Evolutionary conservation across 2,797 vertebrate genomes (phyloP).

Genomic region (Sebastes steindachneri): DNA sequence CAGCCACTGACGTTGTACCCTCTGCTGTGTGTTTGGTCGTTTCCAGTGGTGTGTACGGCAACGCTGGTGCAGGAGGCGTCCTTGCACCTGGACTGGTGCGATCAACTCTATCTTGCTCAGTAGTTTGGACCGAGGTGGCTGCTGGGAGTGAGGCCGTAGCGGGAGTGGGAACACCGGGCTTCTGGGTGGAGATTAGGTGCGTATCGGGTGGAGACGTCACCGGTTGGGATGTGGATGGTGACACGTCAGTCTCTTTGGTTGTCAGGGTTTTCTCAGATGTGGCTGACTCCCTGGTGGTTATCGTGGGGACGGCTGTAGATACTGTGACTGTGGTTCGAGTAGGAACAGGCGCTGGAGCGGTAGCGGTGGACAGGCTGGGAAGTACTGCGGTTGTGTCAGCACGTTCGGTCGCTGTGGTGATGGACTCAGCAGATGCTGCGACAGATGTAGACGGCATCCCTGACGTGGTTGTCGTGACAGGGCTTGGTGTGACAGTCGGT

Average conservation of each 20-base stretch:
- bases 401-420: conserved; percentile 47
- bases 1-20: conserved; percentile 32
- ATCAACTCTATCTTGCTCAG: neutral
- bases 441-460: neutral
- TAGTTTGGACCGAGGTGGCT: neutral
- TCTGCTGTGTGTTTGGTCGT: conserved; percentile 29
- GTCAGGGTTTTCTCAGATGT: conserved; percentile 23
- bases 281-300: conserved; percentile 18
- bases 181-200: conserved; percentile 18
- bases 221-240: neutral
- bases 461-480: conserved; percentile 12
- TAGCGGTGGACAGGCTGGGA: neutral
- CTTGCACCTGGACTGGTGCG: conserved; percentile 20
- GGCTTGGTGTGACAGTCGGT: conserved; percentile 7
- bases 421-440: conserved; percentile 35
- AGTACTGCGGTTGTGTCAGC: conserved; percentile 3
- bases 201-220: conserved; percentile 7
- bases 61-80: neutral
- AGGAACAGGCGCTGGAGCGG: neutral
- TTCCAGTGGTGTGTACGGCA: conserved; percentile 2
- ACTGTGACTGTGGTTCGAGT: conserved; percentile 23
- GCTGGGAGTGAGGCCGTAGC: neutral
- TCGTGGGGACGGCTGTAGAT: conserved; percentile 16
- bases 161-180: neutral
- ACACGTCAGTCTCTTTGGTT: conserved; percentile 13